phyloP scores from a whole-genome alignment of 2,113 vertebrate genomes.

The Gadus macrocephalus region DNA sequence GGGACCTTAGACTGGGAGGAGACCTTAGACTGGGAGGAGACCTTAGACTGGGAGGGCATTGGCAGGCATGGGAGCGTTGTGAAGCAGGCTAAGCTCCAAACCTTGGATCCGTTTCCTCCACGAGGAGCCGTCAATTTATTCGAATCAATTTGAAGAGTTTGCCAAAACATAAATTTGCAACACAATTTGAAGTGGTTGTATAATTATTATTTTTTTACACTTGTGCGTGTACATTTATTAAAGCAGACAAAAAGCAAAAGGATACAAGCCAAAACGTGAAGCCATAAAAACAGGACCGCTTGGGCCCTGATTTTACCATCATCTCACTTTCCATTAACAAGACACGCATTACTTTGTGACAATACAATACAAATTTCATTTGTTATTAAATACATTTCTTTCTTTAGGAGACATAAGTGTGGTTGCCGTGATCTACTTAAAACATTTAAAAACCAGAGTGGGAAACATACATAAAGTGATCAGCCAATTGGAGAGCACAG shows the following conservation, averaged over 20 bases:
- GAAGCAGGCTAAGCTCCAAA: constrained; percentile 64
- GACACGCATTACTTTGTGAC: constrained; percentile 82
- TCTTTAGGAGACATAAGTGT: constrained; percentile 79
- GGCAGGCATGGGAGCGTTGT: constrained; percentile 66
- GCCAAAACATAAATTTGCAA: constrained; percentile 97
- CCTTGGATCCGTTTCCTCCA: constrained; percentile 67
- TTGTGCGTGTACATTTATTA: constrained; percentile 97
- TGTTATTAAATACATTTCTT: constrained; percentile 77
- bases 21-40: constrained; percentile 53
- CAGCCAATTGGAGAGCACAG: constrained; percentile 81
- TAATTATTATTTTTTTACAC: constrained; percentile 74
- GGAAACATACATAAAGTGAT: constrained; percentile 82
- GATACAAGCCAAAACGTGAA: constrained; percentile 98
- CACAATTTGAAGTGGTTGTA: constrained; percentile 86
- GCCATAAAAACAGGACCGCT: constrained; percentile 69
- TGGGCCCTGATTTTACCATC: constrained; percentile 34
- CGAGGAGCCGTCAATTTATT: constrained; percentile 79
- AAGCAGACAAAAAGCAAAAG: constrained; percentile 98
- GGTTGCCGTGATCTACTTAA: constrained; percentile 81
- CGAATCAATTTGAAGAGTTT: constrained; percentile 91
- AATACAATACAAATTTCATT: constrained; percentile 93
- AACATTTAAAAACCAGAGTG: constrained; percentile 86
- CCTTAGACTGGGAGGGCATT: constrained; percentile 53
- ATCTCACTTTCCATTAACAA: constrained; percentile 58
- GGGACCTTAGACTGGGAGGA: constrained; percentile 45